Evolutionary conservation across 2,888 invertebrate genomes (phyloP).

Genomic region (Hydrotaea cyrtoneurina): DNA sequence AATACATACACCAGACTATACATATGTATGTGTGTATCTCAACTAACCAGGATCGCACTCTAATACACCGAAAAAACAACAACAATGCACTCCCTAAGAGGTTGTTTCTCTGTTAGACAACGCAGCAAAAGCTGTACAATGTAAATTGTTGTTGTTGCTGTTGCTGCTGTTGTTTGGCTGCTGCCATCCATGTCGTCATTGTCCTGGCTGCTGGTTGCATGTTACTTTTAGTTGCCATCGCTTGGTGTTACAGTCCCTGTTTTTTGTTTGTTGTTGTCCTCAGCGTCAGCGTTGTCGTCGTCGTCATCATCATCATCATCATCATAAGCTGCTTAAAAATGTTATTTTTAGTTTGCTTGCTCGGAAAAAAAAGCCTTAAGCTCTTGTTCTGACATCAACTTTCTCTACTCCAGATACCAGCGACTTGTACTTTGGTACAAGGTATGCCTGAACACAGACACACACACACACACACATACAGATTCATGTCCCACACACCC

Average conservation of each 20-base stretch:
- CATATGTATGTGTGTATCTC: no score
- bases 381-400: constrained; percentile 69
- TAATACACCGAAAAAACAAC: not conserved
- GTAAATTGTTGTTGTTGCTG: not conserved
- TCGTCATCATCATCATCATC: constrained; percentile 29
- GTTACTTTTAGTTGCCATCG: constrained; percentile 15
- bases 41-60: not conserved
- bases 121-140: not conserved
- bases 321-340: constrained; percentile 69
- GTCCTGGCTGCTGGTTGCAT: constrained; percentile 45
- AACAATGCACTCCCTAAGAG: not conserved
- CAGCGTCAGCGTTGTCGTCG: not conserved
- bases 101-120: not conserved
- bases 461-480: constrained; percentile 10
- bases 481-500: not conserved
- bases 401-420: constrained; percentile 52
- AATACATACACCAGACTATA: not conserved
- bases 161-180: not conserved
- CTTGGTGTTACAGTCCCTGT: not conserved
- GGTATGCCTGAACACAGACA: not conserved
- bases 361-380: constrained; percentile 66
- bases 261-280: not conserved
- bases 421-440: constrained; percentile 12
- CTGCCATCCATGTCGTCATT: constrained; percentile 6
- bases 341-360: constrained; percentile 68